These are phyloP conservation scores for Eidolon helvum DNA, from an alignment of 2,113 vertebrate species.

Conservation along the genomic window DNA sequence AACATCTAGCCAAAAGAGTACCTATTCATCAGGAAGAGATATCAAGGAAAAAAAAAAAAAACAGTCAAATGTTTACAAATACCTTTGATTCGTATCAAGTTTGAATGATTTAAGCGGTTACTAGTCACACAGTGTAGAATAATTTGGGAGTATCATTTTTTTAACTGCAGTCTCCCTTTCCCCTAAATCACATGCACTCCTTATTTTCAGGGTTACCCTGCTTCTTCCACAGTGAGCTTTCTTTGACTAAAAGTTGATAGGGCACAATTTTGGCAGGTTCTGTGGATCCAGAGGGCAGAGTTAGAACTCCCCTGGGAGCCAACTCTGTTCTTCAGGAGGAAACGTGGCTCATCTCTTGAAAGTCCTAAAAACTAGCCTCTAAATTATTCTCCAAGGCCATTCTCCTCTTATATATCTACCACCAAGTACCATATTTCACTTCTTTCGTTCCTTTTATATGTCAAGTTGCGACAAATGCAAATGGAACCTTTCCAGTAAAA, in stretches of 20 bases:
- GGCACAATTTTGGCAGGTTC: not conserved
- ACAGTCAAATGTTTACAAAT: conserved; percentile 48
- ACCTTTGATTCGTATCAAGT: conserved; percentile 52
- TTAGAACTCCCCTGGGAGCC: not conserved
- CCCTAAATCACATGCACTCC: not conserved
- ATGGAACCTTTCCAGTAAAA: conserved; percentile 83
- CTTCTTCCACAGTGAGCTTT: not conserved
- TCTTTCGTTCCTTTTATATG: conserved; percentile 60
- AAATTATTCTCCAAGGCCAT: conserved; percentile 46
- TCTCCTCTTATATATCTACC: not conserved
- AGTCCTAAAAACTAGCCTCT: not conserved
- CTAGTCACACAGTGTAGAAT: not conserved
- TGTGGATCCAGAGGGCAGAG: not conserved
- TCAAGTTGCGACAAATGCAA: conserved; percentile 77
- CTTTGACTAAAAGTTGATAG: conserved; percentile 10
- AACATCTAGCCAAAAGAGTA: not conserved
- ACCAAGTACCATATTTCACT: conserved; percentile 25
- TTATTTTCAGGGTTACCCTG: not conserved
- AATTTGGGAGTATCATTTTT: not conserved
- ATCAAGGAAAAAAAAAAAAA: conserved; percentile 53
- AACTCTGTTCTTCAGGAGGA: not conserved
- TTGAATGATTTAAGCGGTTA: not conserved
- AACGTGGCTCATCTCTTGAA: not conserved
- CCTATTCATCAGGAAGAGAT: conserved; percentile 51
- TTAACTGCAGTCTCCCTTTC: not conserved